Percentiles rank a stretch among this genome's conserved stretches.
These are phyloP conservation scores for Metacarcinus magister DNA, from an alignment of 2,888 invertebrate species.

Conservation along the genomic window DNA sequence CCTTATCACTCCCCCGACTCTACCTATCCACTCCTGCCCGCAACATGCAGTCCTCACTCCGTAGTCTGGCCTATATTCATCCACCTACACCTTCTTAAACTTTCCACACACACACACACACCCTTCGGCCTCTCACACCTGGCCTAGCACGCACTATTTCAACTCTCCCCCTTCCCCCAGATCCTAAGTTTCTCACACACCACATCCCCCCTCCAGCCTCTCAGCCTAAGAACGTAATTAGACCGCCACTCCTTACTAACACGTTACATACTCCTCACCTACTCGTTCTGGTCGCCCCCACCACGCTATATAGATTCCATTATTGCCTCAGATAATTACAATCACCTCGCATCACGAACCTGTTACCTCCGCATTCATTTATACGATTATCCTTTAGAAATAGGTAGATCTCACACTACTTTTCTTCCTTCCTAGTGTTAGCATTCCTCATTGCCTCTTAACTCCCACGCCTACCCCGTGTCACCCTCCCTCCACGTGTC, in stretches of 20 bases:
- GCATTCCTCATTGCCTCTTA: not conserved
- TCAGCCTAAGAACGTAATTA: not conserved
- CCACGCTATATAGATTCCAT: not conserved
- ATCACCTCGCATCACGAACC: not conserved
- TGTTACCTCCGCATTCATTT: not conserved
- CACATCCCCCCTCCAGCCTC: not conserved
- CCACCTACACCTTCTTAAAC: not conserved
- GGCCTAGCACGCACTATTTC: not conserved
- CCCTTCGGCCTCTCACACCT: not conserved
- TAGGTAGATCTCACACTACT: not conserved
- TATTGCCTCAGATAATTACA: not conserved
- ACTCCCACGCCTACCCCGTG: not conserved
- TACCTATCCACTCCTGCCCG: not conserved
- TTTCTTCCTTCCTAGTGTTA: not conserved
- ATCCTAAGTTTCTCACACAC: not conserved
- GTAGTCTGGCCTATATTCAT: not conserved
- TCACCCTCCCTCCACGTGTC: not conserved
- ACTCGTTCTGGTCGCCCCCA: not conserved
- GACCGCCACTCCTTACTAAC: not conserved
- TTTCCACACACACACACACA: not conserved
- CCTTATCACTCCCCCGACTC: not conserved
- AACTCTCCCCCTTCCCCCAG: not conserved
- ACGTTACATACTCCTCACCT: not conserved
- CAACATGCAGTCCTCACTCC: constrained; percentile 2
- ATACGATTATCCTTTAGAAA: not conserved